Percentiles rank a stretch among this genome's conserved stretches.
phyloP scores from a whole-genome alignment of 2,113 vertebrate genomes.

The Nyctereutes procyonoides region DNA sequence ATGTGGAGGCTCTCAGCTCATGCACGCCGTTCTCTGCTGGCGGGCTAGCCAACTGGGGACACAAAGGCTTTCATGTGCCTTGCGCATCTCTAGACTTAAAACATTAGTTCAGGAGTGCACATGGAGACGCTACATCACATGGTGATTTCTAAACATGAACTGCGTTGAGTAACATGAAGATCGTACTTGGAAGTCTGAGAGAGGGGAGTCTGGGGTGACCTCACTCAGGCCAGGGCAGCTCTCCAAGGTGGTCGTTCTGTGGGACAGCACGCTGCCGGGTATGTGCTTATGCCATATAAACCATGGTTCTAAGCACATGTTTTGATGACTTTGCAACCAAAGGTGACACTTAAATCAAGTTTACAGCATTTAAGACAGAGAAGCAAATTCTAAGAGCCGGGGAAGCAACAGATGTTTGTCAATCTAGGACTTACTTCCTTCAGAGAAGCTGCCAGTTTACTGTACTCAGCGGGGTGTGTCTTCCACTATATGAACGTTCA shows the following conservation, averaged over 20 bases:
- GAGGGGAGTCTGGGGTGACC: too few species aligned
- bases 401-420: fast-evolving
- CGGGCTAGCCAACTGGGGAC: not conserved
- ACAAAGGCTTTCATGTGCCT: too few species aligned
- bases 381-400: not conserved
- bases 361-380: not conserved
- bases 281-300: fast-evolving
- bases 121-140: fast-evolving
- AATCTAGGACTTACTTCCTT: too few species aligned
- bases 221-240: too few species aligned
- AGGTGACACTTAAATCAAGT: not conserved
- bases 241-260: too few species aligned
- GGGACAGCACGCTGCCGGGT: fast-evolving
- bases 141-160: not conserved
- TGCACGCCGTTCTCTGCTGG: not conserved
- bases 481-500: fast-evolving
- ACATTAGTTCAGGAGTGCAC: too few species aligned
- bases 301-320: too few species aligned
- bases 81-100: not conserved
- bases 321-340: not conserved
- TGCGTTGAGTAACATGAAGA: not conserved
- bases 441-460: not conserved
- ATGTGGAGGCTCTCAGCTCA: not conserved
- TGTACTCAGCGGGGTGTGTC: fast-evolving
- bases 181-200: fast-evolving